Evolutionary conservation across 2,113 vertebrate species (phyloP).

Genomic region (Ploceus nigricollis): DNA sequence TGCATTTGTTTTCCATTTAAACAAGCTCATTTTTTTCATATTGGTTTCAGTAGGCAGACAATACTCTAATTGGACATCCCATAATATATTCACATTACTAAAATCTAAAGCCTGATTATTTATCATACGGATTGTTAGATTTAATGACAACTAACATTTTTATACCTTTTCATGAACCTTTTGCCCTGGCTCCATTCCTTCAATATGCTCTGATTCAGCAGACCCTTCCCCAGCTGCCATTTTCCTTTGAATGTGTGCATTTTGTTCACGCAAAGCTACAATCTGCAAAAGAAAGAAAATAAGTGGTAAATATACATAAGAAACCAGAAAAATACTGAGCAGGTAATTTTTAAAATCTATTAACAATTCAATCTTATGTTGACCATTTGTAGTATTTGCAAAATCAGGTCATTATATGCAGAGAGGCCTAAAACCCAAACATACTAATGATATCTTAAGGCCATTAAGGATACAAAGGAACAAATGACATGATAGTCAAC

Average conservation of each 20-base stretch:
- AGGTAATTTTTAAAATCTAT: not conserved
- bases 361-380: not conserved
- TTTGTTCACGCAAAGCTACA: conserved; percentile 94
- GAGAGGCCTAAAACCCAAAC: not conserved
- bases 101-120: not conserved
- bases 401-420: not conserved
- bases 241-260: conserved; percentile 96
- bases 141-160: not conserved
- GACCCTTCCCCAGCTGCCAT: conserved; percentile 88
- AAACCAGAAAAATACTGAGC: not conserved
- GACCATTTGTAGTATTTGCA: not conserved
- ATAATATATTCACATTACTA: not conserved
- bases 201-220: conserved; percentile 84
- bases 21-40: not conserved
- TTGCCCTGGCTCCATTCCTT: conserved; percentile 86
- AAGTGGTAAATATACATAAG: not conserved
- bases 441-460: not conserved
- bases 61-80: not conserved
- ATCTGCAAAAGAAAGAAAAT: conserved; percentile 79
- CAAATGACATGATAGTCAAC: not conserved
- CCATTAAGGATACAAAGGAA: not conserved
- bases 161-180: conserved; percentile 92
- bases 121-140: not conserved
- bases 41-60: not conserved
- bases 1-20: not conserved